These are phyloP conservation scores for Tinea semifulvella DNA, from an alignment of 2,888 invertebrate species.

Conservation along the genomic window DNA sequence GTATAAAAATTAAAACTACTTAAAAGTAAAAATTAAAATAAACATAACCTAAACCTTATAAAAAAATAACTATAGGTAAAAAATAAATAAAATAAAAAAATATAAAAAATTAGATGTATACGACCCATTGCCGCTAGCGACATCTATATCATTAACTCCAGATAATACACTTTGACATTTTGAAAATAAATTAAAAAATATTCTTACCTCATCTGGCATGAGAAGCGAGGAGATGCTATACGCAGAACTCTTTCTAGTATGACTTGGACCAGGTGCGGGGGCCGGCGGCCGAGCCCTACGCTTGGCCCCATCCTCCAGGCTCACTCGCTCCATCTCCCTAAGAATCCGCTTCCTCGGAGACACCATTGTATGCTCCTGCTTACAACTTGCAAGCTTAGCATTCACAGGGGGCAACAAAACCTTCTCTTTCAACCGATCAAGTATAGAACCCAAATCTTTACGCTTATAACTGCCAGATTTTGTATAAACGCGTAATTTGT, in stretches of 20 bases:
- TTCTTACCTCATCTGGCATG: constrained; percentile 56
- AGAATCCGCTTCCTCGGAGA: constrained; percentile 86
- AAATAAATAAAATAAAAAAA: too few species aligned
- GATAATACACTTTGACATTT: too few species aligned
- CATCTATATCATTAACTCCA: constrained; percentile 29
- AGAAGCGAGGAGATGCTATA: constrained; percentile 88
- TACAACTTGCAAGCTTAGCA: constrained; percentile 50
- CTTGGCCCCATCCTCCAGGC: constrained; percentile 73
- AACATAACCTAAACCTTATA: too few species aligned
- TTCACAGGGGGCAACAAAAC: constrained; percentile 45
- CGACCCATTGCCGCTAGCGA: too few species aligned
- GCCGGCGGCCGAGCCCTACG: constrained; percentile 39
- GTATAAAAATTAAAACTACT: too few species aligned
- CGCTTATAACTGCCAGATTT: constrained; percentile 26
- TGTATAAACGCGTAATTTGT: constrained; percentile 57
- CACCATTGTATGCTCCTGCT: constrained; percentile 69
- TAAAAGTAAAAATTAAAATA: too few species aligned
- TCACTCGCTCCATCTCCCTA: constrained; percentile 82
- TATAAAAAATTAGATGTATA: too few species aligned
- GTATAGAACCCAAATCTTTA: constrained; percentile 17
- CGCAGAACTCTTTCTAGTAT: constrained; percentile 26
- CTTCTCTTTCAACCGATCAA: constrained; percentile 33
- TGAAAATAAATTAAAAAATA: too few species aligned
- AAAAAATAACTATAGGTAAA: too few species aligned
- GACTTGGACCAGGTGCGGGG: constrained; percentile 23